phyloP scores from a whole-genome alignment of 2,888 invertebrate genomes.

The Volucella inflata region DNA sequence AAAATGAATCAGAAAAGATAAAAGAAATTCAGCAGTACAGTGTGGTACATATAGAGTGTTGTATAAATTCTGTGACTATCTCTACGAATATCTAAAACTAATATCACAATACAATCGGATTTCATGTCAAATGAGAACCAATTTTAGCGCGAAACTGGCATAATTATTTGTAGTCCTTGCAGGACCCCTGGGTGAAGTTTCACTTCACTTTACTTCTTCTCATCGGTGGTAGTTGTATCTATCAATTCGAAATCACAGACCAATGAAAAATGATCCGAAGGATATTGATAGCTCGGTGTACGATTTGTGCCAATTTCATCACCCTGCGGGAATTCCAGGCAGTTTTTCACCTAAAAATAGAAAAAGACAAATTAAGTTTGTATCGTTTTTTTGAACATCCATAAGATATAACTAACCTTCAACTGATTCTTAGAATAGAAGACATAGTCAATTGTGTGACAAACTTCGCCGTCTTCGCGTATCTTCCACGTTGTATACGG shows the following conservation, averaged over 20 bases:
- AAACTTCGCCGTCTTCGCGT: slow-evolving; percentile 88
- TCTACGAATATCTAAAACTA: slow-evolving; percentile 81
- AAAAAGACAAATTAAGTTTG: not conserved
- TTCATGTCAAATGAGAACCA: slow-evolving; percentile 54
- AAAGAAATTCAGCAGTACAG: slow-evolving; percentile 26
- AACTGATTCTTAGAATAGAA: slow-evolving; percentile 87
- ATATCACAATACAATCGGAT: slow-evolving; percentile 81
- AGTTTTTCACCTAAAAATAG: slow-evolving; percentile 81
- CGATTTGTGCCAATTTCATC: slow-evolving; percentile 88
- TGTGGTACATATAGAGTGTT: slow-evolving; percentile 41
- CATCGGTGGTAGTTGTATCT: slow-evolving; percentile 38
- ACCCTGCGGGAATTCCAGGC: slow-evolving; percentile 86
- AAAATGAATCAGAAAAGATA: slow-evolving; percentile 8
- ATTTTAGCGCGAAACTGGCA: slow-evolving; percentile 66
- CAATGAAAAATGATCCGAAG: slow-evolving; percentile 91
- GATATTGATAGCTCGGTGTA: slow-evolving; percentile 88
- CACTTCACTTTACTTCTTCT: slow-evolving; percentile 35
- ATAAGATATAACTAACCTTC: slow-evolving; percentile 83
- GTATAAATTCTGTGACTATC: slow-evolving; percentile 59
- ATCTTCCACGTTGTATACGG: slow-evolving; percentile 91
- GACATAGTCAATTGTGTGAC: slow-evolving; percentile 90
- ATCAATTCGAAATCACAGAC: slow-evolving; percentile 86
- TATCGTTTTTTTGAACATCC: not conserved
- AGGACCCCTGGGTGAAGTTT: not conserved
- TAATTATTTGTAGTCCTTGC: slow-evolving; percentile 26